Conservation (phyloP, 92 coral and sea anemone genomes). For the Desmophyllum pertusum region DNA sequence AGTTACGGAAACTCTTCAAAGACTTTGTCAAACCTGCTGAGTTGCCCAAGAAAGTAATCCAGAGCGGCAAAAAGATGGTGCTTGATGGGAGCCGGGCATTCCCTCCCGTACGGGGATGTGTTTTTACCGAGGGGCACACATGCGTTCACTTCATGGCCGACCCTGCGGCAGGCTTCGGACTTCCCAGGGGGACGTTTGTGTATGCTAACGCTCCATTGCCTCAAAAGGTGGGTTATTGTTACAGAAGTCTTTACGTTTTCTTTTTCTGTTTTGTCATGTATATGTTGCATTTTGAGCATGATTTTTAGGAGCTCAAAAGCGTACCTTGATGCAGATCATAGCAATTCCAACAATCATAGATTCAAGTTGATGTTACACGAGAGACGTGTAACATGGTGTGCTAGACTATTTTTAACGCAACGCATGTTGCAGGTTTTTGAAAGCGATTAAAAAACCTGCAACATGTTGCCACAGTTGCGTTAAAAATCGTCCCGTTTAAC, state of each 20-base stretch:
- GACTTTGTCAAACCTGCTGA: conserved; percentile 87
- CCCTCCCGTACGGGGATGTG: conserved; percentile 94
- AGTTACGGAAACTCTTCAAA: conserved; percentile 90
- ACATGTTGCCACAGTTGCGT: no score
- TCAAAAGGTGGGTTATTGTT: conserved; percentile 62
- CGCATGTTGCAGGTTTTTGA: no score
- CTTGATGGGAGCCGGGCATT: conserved; percentile 75
- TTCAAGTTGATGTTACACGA: no score
- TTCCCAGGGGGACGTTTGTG: conserved; percentile 87
- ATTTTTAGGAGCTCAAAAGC: neutral
- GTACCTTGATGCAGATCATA: no score
- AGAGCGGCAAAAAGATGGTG: conserved; percentile 57
- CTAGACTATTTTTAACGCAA: no score
- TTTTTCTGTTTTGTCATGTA: neutral
- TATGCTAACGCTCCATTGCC: conserved; percentile 83
- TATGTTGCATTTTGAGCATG: neutral
- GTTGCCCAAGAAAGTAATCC: conserved; percentile 31
- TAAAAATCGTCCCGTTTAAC: no score
- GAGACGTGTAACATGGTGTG: no score
- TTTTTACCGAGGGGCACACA: conserved; percentile 86
- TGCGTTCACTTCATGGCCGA: conserved; percentile 79
- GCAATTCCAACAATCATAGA: no score
- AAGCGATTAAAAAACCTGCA: no score
- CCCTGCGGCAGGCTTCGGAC: conserved; percentile 58
- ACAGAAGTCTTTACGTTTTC: neutral